phyloP scores from a whole-genome alignment of 2,797 vertebrate genomes.

The Siniperca scherzeri region DNA sequence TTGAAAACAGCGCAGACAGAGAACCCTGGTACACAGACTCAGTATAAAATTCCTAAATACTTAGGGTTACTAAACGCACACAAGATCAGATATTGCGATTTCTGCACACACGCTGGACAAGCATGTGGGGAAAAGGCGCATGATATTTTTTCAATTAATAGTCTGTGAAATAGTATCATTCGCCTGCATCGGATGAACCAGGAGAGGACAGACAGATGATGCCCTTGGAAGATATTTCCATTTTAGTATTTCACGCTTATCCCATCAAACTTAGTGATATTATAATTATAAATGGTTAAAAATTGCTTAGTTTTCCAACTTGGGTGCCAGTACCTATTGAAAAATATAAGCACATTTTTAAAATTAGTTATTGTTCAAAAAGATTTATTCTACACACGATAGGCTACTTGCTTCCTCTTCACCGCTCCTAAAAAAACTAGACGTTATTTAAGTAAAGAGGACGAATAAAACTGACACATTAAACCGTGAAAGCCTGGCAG shows the following conservation, averaged over 20 bases:
- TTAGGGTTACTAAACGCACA: constrained; percentile 23
- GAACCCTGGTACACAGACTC: neutral
- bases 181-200: neutral
- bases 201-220: neutral
- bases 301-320: rapidly evolving
- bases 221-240: neutral
- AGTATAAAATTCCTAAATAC: constrained; percentile 32
- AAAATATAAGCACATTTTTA: neutral
- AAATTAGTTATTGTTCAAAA: neutral
- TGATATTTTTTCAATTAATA: neutral
- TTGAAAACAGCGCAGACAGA: neutral
- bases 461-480: constrained; percentile 23
- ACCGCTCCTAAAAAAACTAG: neutral
- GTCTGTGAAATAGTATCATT: neutral
- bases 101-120: constrained; percentile 4
- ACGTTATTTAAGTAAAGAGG: constrained; percentile 7
- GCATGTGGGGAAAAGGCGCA: neutral
- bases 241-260: neutral
- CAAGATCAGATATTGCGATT: constrained; percentile 16
- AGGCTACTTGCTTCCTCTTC: no score
- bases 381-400: neutral
- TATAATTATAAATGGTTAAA: neutral
- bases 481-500: constrained; percentile 13
- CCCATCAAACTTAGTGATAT: neutral
- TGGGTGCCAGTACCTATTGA: no score